phyloP scores from a whole-genome alignment of 2,888 invertebrate genomes.

The Conomelus anceps region DNA sequence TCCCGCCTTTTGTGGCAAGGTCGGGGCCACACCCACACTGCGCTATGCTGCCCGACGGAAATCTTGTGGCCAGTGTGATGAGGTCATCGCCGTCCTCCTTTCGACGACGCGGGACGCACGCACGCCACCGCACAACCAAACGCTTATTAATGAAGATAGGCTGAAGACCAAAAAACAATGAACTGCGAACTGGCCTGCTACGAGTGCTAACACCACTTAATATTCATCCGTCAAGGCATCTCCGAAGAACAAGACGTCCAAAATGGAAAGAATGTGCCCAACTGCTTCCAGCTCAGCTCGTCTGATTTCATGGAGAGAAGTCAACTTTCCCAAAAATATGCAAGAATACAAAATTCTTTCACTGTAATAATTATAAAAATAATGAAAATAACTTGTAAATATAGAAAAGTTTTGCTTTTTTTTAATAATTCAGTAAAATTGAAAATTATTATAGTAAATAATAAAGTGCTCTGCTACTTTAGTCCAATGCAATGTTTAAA shows the following conservation, averaged over 20 bases:
- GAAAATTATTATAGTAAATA: no score
- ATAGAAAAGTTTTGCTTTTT: no score
- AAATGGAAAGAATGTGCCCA: background rate
- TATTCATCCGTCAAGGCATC: background rate
- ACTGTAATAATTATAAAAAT: no score
- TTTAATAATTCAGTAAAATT: no score
- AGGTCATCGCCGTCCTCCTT: background rate
- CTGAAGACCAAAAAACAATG: background rate
- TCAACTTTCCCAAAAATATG: background rate
- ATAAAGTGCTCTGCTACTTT: no score
- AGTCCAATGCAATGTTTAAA: no score
- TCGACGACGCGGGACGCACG: background rate
- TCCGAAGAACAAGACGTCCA: background rate
- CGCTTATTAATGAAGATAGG: background rate
- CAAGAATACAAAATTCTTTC: no score
- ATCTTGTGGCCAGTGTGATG: background rate
- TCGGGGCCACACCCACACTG: background rate
- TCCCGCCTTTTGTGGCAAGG: background rate
- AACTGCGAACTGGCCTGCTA: background rate
- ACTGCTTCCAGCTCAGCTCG: background rate
- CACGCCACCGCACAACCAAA: background rate
- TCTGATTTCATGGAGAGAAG: background rate
- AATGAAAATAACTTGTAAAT: no score
- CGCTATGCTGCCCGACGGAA: background rate
- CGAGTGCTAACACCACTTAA: background rate